Evolutionary conservation across 2,113 vertebrate species (phyloP).

Genomic region (Zosterops borbonicus): DNA sequence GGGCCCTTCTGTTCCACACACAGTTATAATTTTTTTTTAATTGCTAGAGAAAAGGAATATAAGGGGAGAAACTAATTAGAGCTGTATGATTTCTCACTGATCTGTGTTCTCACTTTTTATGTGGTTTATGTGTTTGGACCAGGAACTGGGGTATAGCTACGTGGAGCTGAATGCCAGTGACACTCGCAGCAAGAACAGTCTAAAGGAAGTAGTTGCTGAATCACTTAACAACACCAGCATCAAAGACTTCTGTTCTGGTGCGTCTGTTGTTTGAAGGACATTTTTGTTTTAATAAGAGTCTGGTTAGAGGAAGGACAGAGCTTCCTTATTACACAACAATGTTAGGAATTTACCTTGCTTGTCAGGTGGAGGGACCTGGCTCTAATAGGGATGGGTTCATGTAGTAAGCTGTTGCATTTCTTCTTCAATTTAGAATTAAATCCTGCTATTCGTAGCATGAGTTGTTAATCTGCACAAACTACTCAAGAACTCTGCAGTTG

Average conservation of each 20-base stretch:
- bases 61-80: not conserved
- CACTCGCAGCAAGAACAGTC: slow-evolving; percentile 90
- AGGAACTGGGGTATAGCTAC: slow-evolving; percentile 93
- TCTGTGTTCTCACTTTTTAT: not conserved
- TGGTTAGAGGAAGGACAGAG: not conserved
- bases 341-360: not conserved
- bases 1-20: not conserved
- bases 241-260: slow-evolving; percentile 90
- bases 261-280: not conserved
- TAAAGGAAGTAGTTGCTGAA: slow-evolving; percentile 89
- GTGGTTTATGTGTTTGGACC: slow-evolving; percentile 19
- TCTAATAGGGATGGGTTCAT: not conserved
- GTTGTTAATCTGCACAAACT: not conserved
- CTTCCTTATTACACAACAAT: not conserved
- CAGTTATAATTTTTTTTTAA: not conserved
- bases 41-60: not conserved
- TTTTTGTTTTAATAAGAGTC: not conserved
- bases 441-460: not conserved
- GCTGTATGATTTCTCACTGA: not conserved
- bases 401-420: not conserved
- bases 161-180: slow-evolving; percentile 98
- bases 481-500: not conserved
- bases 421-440: not conserved
- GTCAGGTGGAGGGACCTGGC: fast-evolving
- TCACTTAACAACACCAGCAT: slow-evolving; percentile 96